Percentiles rank a stretch among this genome's conserved stretches.
Conservation (phyloP, 2,888 invertebrate genomes). For the Drosophila merina region DNA sequence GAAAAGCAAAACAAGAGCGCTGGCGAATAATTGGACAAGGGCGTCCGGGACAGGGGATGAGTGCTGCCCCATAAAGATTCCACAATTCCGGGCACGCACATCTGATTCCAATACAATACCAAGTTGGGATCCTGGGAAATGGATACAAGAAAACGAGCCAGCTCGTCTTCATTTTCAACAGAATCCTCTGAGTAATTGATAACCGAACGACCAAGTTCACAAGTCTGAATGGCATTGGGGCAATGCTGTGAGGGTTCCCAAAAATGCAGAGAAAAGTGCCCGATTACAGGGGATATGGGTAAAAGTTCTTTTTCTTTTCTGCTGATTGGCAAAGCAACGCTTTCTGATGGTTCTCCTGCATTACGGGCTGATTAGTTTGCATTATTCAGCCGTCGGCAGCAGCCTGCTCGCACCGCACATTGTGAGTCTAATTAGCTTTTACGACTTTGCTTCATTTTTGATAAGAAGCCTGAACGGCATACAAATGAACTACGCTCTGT, state of each 20-base stretch:
- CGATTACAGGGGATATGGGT: slow-evolving; percentile 25
- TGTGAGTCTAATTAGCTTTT: slow-evolving; percentile 77
- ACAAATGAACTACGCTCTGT: slow-evolving; percentile 62
- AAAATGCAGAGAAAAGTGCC: slow-evolving; percentile 7
- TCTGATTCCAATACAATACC: slow-evolving; percentile 28
- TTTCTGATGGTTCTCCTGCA: slow-evolving; percentile 51
- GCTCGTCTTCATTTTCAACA: slow-evolving; percentile 17
- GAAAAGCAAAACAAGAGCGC: slow-evolving; percentile 43
- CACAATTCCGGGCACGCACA: slow-evolving; percentile 58
- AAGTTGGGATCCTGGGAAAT: neutral
- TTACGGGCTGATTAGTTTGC: slow-evolving; percentile 66
- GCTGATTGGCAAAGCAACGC: slow-evolving; percentile 20
- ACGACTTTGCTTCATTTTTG: slow-evolving; percentile 80
- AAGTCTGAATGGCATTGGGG: slow-evolving; percentile 4
- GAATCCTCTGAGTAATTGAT: slow-evolving; percentile 36
- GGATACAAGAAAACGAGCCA: neutral
- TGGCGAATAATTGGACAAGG: slow-evolving; percentile 4
- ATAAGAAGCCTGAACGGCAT: slow-evolving; percentile 75
- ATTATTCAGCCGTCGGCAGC: slow-evolving; percentile 63
- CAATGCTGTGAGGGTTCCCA: neutral
- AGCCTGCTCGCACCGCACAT: slow-evolving; percentile 46
- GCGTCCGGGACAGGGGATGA: neutral
- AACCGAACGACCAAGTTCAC: slow-evolving; percentile 27
- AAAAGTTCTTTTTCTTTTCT: slow-evolving; percentile 37
- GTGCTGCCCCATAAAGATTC: slow-evolving; percentile 10